Base-by-base conservation (phyloP, 2,113 vertebrate species). In the Sturnira hondurensis region DNA sequence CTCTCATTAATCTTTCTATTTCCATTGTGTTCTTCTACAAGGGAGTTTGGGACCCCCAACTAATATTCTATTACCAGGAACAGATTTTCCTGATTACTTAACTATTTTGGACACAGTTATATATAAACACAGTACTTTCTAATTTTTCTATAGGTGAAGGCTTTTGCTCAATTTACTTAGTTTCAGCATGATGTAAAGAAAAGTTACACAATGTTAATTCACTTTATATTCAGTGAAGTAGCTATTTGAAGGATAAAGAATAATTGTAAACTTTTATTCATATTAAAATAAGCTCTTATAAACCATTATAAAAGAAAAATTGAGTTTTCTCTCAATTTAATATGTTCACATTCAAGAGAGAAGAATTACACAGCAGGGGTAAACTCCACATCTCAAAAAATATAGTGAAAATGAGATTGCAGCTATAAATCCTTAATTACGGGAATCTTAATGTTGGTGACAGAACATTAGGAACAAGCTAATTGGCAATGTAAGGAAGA, bases 371-470 rank as follows among this genome's bases (percentile, higher is more conserved):
- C 70, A 70, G 36, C 54, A 63, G 38, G 45, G 65, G 31, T 47
- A 93, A 61, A 47, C 4, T 41, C 83, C 16, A 11, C 58, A 47
- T 76, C 41, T 91, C 28, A 71, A 85, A 84, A 82, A 89, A 92
- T 71, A 38, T 22, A 96, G 89, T 90, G 89, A 93, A 95, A 95
- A 85, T 17, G 26, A 84, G 63, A 73, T 36, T 91, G 74, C 45
- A 36, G 50, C 95, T 96, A 88, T 93, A 97, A 97, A 96, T 94
- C 61, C 47, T 67, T 96, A 87, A 97, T 97, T 94, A 56, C 80
- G 33, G 28, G 43, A 97, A 97, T 97, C 97, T 97, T 96, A 96
- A 96, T 96, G 86, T 93, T 74, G 80, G 81, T 50, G 43, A 56
- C 15, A 85, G 86, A 47, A 78, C 84, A 93, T 97, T 94, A 95